A percentile compares a stretch with the other conserved stretches of the same genome.
Evolutionary conservation across 2,888 invertebrate species (phyloP).

Genomic region (Aporophyla lueneburgensis): DNA sequence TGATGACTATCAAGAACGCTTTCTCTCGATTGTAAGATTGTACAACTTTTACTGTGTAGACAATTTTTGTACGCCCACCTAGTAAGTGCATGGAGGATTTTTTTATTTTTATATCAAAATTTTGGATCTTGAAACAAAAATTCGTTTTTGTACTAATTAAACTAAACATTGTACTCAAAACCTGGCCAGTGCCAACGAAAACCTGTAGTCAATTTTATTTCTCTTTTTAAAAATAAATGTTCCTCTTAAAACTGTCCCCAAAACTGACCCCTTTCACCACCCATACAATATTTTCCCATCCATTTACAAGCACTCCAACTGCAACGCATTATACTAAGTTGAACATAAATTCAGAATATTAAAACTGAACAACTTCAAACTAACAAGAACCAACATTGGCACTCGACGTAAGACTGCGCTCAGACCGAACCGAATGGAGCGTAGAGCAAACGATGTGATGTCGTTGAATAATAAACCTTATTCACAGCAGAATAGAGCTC

Average conservation of each 20-base stretch:
- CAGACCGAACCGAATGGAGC: conserved; percentile 29
- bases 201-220: too few species aligned
- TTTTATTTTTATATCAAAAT: too few species aligned
- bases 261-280: background rate
- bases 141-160: too few species aligned
- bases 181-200: too few species aligned
- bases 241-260: background rate
- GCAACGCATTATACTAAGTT: conserved; percentile 39
- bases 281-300: conserved; percentile 23
- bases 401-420: conserved; percentile 44
- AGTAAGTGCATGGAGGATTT: too few species aligned
- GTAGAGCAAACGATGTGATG: background rate
- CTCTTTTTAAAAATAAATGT: too few species aligned
- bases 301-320: conserved; percentile 26
- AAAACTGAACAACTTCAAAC: conserved; percentile 52
- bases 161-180: too few species aligned
- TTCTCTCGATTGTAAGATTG: too few species aligned
- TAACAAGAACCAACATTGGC: conserved; percentile 53
- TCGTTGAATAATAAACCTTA: conserved; percentile 33
- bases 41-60: too few species aligned
- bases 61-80: too few species aligned
- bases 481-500: background rate
- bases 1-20: too few species aligned
- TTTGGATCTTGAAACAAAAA: too few species aligned
- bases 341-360: conserved; percentile 45